phyloP scores from a whole-genome alignment of 35 echinoderm and acorn worm species.

The Hemicentrotus pulcherrimus region DNA sequence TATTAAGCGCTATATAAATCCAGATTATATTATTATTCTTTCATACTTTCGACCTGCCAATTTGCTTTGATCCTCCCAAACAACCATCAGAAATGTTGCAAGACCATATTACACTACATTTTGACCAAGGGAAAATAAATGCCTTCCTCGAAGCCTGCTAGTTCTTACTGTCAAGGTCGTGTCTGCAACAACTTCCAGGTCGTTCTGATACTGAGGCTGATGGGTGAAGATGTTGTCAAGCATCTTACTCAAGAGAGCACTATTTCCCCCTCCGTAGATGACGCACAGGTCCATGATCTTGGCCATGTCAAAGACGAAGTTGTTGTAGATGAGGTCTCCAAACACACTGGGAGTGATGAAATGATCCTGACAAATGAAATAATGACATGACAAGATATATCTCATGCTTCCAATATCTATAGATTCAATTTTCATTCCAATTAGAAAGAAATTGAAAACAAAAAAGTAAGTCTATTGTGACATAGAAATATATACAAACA shows the following conservation, averaged over 20 bases:
- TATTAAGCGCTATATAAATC: no score
- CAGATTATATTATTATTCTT: no score
- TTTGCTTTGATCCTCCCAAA: no score
- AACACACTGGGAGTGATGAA: constrained; percentile 74
- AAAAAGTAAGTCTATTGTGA: no score
- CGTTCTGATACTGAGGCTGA: constrained; percentile 80
- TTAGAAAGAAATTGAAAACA: no score
- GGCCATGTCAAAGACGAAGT: constrained; percentile 87
- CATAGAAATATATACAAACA: no score
- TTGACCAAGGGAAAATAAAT: neutral
- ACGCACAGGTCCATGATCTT: constrained; percentile 88
- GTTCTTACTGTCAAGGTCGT: constrained; percentile 74
- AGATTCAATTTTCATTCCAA: no score
- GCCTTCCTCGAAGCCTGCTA: neutral
- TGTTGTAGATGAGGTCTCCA: constrained; percentile 86
- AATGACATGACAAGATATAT: no score
- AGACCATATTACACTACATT: no score
- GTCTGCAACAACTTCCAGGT: constrained; percentile 62
- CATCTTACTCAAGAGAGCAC: constrained; percentile 78
- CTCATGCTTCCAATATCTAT: no score
- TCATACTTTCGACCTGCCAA: no score
- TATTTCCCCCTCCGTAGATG: constrained; percentile 82
- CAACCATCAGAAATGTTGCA: no score
- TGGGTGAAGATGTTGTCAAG: constrained; percentile 83
- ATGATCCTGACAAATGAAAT: constrained; percentile 65